These are phyloP conservation scores for Physocephala rufipes DNA, from an alignment of 2,888 invertebrate genomes.

Conservation along the genomic window DNA sequence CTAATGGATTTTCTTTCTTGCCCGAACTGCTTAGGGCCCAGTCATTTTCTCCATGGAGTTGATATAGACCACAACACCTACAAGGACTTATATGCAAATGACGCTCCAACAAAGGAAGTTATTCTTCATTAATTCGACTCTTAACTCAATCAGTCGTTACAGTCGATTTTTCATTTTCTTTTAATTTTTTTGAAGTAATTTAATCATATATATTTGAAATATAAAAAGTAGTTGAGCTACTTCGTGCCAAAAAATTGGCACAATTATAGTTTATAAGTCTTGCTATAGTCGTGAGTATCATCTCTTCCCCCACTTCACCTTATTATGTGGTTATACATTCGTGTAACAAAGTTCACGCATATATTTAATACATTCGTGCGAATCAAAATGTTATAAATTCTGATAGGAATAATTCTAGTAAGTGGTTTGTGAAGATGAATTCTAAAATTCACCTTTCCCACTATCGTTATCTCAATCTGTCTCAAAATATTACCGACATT, in stretches of 20 bases:
- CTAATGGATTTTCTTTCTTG: conserved; percentile 34
- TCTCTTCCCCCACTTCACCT: too few species aligned
- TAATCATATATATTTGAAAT: background rate
- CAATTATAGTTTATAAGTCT: background rate
- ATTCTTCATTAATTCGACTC: too few species aligned
- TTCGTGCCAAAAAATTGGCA: background rate
- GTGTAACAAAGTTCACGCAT: background rate
- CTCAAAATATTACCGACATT: too few species aligned
- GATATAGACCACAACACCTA: conserved; percentile 8
- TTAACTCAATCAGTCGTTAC: too few species aligned
- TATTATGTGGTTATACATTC: background rate
- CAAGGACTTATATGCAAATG: background rate
- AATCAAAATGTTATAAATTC: too few species aligned
- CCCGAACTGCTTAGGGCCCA: conserved; percentile 29
- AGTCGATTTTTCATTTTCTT: too few species aligned
- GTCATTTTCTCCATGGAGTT: conserved; percentile 19
- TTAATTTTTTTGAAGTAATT: background rate
- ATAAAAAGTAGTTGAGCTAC: conserved; percentile 14
- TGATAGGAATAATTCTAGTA: too few species aligned
- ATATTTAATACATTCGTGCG: too few species aligned
- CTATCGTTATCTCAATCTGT: too few species aligned
- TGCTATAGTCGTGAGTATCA: background rate
- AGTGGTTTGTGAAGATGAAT: too few species aligned
- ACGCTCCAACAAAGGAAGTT: background rate
- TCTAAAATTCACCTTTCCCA: too few species aligned